These are phyloP conservation scores for Acanthococcus lagerstroemiae DNA, from an alignment of 2,888 invertebrate genomes.

Conservation along the genomic window DNA sequence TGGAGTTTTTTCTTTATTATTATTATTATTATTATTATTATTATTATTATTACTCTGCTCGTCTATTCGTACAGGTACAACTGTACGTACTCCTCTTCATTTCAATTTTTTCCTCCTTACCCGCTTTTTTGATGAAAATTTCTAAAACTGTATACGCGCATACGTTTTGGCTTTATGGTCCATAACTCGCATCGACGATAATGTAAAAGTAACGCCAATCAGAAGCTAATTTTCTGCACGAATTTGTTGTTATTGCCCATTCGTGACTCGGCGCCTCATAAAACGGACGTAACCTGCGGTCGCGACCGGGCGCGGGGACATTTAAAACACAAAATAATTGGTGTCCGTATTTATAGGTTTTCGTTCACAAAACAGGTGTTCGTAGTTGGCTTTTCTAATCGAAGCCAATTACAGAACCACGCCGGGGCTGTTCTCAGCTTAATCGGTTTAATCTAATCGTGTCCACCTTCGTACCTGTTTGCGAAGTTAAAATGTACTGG, in stretches of 20 bases:
- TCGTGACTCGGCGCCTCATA: conserved; percentile 22
- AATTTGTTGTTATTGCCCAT: conserved; percentile 22
- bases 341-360: conserved; percentile 6
- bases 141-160: conserved; percentile 15
- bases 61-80: neutral
- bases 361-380: conserved; percentile 7
- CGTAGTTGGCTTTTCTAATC: neutral
- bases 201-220: conserved; percentile 26
- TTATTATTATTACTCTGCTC: neutral
- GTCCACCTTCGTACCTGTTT: no score
- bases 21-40: neutral
- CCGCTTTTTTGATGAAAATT: conserved; percentile 2
- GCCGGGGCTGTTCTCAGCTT: neutral
- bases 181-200: conserved; percentile 6
- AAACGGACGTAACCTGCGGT: conserved; percentile 13
- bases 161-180: conserved; percentile 12
- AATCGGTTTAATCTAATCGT: neutral
- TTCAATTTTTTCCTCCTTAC: no score
- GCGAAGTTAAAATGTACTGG: no score
- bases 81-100: no score
- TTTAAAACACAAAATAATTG: conserved; percentile 16
- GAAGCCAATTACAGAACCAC: neutral
- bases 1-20: neutral
- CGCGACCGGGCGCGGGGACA: conserved; percentile 10
- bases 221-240: conserved; percentile 28